Percentiles rank a stretch among this genome's conserved stretches.
Conservation (phyloP, 2,888 invertebrate genomes). For the Tetropium fuscum region DNA sequence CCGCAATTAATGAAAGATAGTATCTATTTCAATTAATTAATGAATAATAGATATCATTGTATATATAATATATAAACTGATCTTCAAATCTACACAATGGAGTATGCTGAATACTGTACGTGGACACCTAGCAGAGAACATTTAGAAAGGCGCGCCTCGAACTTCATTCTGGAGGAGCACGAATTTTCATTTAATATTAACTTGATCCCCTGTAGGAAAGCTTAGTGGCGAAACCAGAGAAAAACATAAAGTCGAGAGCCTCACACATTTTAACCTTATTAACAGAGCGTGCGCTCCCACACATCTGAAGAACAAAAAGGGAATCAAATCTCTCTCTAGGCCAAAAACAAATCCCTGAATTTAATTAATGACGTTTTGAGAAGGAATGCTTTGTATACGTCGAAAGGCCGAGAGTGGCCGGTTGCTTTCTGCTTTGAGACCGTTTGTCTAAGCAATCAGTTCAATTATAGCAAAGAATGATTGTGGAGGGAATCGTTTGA, state of each 20-base stretch:
- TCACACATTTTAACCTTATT: conserved; percentile 52
- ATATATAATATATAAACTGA: too few relatives aligned
- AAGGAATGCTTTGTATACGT: conserved; percentile 63
- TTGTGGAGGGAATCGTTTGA: conserved; percentile 60
- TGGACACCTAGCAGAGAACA: too few relatives aligned
- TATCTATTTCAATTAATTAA: too few relatives aligned
- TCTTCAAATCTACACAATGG: too few relatives aligned
- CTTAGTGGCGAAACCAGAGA: conserved; percentile 52
- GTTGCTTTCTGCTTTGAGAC: conserved; percentile 58
- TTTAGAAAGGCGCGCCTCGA: too few relatives aligned
- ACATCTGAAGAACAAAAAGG: conserved; percentile 60
- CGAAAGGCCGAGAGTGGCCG: conserved; percentile 46
- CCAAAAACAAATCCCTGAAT: conserved; percentile 66
- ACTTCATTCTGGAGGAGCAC: too few relatives aligned
- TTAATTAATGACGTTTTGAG: conserved; percentile 66
- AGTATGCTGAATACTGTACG: too few relatives aligned
- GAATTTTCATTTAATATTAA: conserved; percentile 29
- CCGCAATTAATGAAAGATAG: too few relatives aligned
- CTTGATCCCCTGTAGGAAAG: conserved; percentile 38
- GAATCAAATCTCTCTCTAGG: conserved; percentile 62
- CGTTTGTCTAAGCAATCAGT: conserved; percentile 67
- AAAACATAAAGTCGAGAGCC: conserved; percentile 53
- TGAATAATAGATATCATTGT: too few relatives aligned
- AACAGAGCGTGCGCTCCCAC: conserved; percentile 48
- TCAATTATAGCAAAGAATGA: conserved; percentile 64